Base-by-base conservation (phyloP, 2,888 invertebrate genomes). In the Torymus tubicola region DNA sequence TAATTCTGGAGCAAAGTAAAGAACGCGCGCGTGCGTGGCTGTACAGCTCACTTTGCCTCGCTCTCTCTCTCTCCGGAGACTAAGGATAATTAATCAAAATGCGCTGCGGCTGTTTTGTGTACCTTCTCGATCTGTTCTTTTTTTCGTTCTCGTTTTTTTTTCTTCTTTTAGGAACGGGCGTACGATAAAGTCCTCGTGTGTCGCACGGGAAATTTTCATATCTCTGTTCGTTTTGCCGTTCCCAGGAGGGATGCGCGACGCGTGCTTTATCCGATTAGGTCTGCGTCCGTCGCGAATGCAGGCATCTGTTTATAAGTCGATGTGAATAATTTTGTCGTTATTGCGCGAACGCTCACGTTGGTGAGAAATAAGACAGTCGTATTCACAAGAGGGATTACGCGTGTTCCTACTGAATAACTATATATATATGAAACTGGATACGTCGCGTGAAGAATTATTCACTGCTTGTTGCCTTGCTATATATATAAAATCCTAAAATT, bases 31-130 rank as follows among this genome's bases (percentile, higher is more conserved):
- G n/a, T 14, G 75, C 71, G 42, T 42, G 42, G 8, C 42, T 42
- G n/a, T n/a, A 42, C 42, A 42, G 42, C 42, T 42, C 10, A 42
- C 42, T 42, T 8, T 42, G 42, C 42, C 21, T 21, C 10, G 42
- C 31, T 57, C 72, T 65, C 57, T 16, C 65, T 57, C 65, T 67
- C 69, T 63, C 76, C 13, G 12, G 75, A 79, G 75, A 64, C 57
- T 79, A 80, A 57, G 60, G 72, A 79, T 76, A 81, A 81, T 81
- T 81, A 81, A 81, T 81, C 81, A 81, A 81, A 81, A 75, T 60
- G 69, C 50, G 13, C 76, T n/a, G 42, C 42, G 42, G 42, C 42
- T 42, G 42, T 42, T 42, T 42, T 42, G 24, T 24, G 14, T 52
- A 50, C 21, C 50, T 58, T 70, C 42, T 67, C 16, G 52, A 13